Conservation (phyloP, 2,113 vertebrate species). For the Leucopsar rothschildi region DNA sequence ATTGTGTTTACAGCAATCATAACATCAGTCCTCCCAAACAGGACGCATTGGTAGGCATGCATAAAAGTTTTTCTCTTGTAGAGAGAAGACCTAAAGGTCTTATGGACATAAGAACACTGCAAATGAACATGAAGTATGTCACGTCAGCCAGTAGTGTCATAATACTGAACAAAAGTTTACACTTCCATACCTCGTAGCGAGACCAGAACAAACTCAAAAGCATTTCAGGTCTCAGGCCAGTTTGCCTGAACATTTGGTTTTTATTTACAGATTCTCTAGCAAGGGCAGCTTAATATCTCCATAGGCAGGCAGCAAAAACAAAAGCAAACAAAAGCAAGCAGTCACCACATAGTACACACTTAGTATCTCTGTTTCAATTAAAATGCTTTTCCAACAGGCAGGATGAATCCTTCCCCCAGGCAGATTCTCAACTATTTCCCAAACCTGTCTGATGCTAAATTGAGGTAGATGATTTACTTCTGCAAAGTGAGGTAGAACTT, state of each 20-base stretch:
- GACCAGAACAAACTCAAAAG: neutral
- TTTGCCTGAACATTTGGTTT: constrained; percentile 49
- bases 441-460: constrained; percentile 38
- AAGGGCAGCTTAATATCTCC: constrained; percentile 22
- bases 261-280: constrained; percentile 48
- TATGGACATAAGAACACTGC: constrained; percentile 69
- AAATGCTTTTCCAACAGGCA: constrained; percentile 20
- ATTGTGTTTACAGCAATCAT: constrained; percentile 32
- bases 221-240: neutral
- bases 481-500: constrained; percentile 74
- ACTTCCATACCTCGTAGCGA: neutral
- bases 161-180: constrained; percentile 67
- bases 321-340: constrained; percentile 9
- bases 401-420: neutral
- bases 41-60: constrained; percentile 73
- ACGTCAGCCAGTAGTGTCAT: constrained; percentile 27
- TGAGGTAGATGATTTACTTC: constrained; percentile 73
- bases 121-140: constrained; percentile 41
- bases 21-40: constrained; percentile 54
- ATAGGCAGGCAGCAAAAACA: constrained; percentile 35
- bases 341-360: neutral
- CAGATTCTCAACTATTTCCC: constrained; percentile 35
- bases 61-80: constrained; percentile 82
- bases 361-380: neutral
- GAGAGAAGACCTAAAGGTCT: constrained; percentile 87